Percentiles rank a stretch among this genome's conserved stretches.
These are phyloP conservation scores for Tryphoninae sp. DNA, from an alignment of 2,888 invertebrate species.

Conservation along the genomic window DNA sequence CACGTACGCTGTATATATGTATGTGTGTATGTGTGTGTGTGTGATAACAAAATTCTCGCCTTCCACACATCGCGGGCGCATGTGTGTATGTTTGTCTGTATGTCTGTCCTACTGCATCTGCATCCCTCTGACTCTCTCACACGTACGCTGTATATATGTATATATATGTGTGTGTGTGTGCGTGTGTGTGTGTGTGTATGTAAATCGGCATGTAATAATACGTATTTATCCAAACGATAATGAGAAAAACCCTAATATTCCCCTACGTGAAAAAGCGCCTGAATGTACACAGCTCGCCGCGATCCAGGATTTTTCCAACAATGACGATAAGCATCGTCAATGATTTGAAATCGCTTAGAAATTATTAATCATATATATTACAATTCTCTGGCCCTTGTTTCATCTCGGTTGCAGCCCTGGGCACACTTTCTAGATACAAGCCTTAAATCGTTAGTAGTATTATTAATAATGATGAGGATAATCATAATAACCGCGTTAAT, in stretches of 20 bases:
- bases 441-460: slow-evolving; percentile 68
- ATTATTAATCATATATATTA: slow-evolving; percentile 67
- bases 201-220: slow-evolving; percentile 33
- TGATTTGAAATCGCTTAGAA: slow-evolving; percentile 52
- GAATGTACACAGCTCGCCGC: slow-evolving; percentile 64
- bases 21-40: too few species aligned
- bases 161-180: neutral
- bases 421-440: slow-evolving; percentile 69
- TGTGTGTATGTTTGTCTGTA: neutral
- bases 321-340: slow-evolving; percentile 54
- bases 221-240: slow-evolving; percentile 56
- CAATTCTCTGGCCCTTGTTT: slow-evolving; percentile 65
- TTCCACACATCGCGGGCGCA: too few species aligned
- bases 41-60: too few species aligned
- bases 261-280: slow-evolving; percentile 65
- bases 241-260: slow-evolving; percentile 59
- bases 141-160: neutral
- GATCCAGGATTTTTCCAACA: slow-evolving; percentile 49
- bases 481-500: slow-evolving; percentile 66
- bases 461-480: slow-evolving; percentile 69
- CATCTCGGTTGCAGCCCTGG: slow-evolving; percentile 49
- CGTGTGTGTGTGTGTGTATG: neutral
- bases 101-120: neutral
- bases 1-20: too few species aligned
- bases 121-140: neutral